Conservation (phyloP, 2,113 vertebrate genomes). For the Albula goreensis region DNA sequence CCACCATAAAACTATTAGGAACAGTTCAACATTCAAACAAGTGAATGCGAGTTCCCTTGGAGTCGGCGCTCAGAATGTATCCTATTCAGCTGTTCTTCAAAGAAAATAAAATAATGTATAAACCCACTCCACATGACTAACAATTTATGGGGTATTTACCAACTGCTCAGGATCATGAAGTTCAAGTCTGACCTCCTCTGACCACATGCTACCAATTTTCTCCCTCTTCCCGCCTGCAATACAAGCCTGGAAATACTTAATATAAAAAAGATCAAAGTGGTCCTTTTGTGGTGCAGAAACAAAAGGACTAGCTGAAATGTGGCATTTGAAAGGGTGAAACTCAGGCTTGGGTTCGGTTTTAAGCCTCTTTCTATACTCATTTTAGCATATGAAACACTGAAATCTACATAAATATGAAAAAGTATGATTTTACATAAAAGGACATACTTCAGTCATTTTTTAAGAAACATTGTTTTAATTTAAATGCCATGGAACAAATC, state of each 20-base stretch:
- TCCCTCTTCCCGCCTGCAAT: constrained; percentile 68
- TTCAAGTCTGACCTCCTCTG: constrained; percentile 73
- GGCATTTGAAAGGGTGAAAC: constrained; percentile 71
- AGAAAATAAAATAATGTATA: constrained; percentile 30
- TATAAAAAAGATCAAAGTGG: constrained; percentile 86
- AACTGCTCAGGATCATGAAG: constrained; percentile 80
- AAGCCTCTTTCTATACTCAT: constrained; percentile 50
- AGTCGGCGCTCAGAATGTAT: constrained; percentile 46
- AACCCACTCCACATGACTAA: background rate
- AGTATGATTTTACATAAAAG: background rate
- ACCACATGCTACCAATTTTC: constrained; percentile 87
- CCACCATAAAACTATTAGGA: constrained; percentile 15
- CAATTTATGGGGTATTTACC: constrained; percentile 73
- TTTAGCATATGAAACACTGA: constrained; percentile 49
- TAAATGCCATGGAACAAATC: background rate
- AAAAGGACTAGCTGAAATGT: constrained; percentile 80
- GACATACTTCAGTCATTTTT: background rate
- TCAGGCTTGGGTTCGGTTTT: constrained; percentile 67
- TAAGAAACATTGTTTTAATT: background rate
- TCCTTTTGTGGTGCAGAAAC: constrained; percentile 74
- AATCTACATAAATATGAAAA: constrained; percentile 23
- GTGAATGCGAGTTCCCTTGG: constrained; percentile 52
- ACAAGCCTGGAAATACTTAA: constrained; percentile 91
- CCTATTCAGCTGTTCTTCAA: constrained; percentile 40
- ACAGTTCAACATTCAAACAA: constrained; percentile 46